Percentiles rank a stretch among this genome's conserved stretches.
Evolutionary conservation across 2,888 invertebrate genomes (phyloP).

Genomic region (Meteorus cinctellus): DNA sequence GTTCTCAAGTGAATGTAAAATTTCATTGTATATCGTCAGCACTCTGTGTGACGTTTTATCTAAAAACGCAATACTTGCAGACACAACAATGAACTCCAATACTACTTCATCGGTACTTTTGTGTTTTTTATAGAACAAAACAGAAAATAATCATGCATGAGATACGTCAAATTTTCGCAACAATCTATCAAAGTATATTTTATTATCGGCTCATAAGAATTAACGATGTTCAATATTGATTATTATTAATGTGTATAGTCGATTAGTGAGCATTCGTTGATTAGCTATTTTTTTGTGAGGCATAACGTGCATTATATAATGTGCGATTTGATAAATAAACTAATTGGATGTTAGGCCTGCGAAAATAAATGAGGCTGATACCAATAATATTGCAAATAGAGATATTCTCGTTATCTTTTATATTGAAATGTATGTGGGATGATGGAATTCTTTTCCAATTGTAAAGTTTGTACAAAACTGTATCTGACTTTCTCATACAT

Average conservation of each 20-base stretch:
- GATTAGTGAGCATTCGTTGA: conserved; percentile 50
- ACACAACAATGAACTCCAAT: neutral
- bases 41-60: neutral
- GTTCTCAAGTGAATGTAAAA: conserved; percentile 6
- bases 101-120: neutral
- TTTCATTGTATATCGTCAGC: neutral
- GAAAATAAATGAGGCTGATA: conserved; percentile 16
- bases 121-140: conserved; percentile 1
- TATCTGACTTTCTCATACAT: neutral
- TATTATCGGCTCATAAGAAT: neutral
- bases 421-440: neutral
- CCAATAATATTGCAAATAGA: neutral
- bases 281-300: conserved; percentile 49
- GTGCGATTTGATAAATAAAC: conserved; percentile 16
- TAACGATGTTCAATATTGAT: conserved; percentile 19
- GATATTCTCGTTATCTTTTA: neutral
- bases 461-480: conserved; percentile 16
- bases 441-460: neutral
- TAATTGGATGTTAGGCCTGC: conserved; percentile 31
- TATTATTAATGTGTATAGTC: conserved; percentile 22
- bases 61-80: conserved; percentile 6
- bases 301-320: conserved; percentile 15
- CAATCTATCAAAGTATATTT: neutral
- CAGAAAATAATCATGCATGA: conserved; percentile 20
- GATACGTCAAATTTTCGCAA: neutral